Evolutionary conservation across 92 coral and sea anemone genomes (phyloP).

Genomic region (Epizoanthus illoricatus): DNA sequence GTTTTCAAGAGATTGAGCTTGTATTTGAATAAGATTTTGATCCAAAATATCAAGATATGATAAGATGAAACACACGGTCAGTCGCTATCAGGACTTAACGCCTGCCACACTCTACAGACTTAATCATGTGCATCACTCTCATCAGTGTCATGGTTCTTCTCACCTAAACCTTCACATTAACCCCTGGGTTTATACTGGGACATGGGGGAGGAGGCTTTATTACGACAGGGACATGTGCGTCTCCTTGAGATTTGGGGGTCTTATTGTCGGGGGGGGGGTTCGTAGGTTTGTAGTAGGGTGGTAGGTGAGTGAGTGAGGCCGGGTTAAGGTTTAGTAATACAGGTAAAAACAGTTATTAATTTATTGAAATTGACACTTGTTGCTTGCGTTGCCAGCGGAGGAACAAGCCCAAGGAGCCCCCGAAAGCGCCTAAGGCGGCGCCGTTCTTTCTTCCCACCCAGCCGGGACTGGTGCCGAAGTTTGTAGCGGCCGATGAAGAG

Average conservation of each 20-base stretch:
- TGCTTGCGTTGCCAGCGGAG: slow-evolving; percentile 61
- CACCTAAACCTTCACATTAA: not conserved
- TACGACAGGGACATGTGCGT: not conserved
- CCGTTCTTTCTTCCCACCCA: slow-evolving; percentile 95
- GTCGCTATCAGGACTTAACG: too few species aligned
- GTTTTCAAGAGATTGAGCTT: too few species aligned
- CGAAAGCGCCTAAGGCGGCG: slow-evolving; percentile 90
- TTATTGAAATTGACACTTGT: not conserved
- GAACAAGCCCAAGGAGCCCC: slow-evolving; percentile 95
- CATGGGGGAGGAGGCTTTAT: not conserved
- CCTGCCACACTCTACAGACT: not conserved
- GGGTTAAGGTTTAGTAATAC: too few species aligned
- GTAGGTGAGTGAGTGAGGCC: too few species aligned
- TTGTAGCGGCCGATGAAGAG: slow-evolving; percentile 72
- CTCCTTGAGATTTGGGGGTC: not conserved
- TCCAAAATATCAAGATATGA: too few species aligned
- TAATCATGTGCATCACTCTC: not conserved
- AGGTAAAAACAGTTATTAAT: too few species aligned
- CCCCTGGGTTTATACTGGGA: not conserved
- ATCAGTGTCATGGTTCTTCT: too few species aligned
- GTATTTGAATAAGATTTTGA: too few species aligned
- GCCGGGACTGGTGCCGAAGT: slow-evolving; percentile 90
- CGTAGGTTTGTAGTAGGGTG: too few species aligned
- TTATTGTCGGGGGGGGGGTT: not conserved
- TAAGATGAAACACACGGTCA: too few species aligned